Evolutionary conservation across 2,888 invertebrate genomes (phyloP), one percentile per base, ranked within the genome.

Genomic region (Heliconius ismenius): DNA sequence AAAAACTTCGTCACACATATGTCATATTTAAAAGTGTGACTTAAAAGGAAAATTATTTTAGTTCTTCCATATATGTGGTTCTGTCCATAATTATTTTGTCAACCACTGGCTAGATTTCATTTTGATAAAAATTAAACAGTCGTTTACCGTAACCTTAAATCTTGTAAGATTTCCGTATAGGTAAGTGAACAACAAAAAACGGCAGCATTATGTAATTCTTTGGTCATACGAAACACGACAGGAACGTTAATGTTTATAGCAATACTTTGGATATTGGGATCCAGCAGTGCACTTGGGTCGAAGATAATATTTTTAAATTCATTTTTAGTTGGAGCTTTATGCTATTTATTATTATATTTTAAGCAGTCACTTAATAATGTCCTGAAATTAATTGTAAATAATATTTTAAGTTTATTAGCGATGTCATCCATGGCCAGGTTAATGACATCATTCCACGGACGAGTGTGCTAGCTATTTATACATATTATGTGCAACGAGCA

Each of bases 201-300:
- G 49, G 64, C 54, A 64, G 43, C 64, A 39, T 78, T 73, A 76
- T 78, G 69, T 76, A 74, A 77, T 78, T 78, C 54, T 74, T 76
- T 58, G 70, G 68, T 43, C 78, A 80, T 79, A 73, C 68, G 76
- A 76, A 76, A 75, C 76, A 63, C 79, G 80, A 58, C 73, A 72
- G 68, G 79, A 80, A 79, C 70, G 49, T 78, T 80, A 78, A 81
- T 81, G 80, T 76, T 73, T 69, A 79, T 80, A 43, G 39, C 39
- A 15, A 67, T 79, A 79, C 80, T 80, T 73, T 80, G 77, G 78
- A 74, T 77, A 79, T 77, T 77, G 79, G 68, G 73, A 81, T 79
- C 77, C 75, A 75, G 74, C 60, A 70, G 69, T 54, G 68, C 75
- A 64, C 68, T 62, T 54, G 64, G 54, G 26, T n/a, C 21, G 28